Conservation (phyloP, 1,140 invertebrate species). For the Chironomus tepperi region DNA sequence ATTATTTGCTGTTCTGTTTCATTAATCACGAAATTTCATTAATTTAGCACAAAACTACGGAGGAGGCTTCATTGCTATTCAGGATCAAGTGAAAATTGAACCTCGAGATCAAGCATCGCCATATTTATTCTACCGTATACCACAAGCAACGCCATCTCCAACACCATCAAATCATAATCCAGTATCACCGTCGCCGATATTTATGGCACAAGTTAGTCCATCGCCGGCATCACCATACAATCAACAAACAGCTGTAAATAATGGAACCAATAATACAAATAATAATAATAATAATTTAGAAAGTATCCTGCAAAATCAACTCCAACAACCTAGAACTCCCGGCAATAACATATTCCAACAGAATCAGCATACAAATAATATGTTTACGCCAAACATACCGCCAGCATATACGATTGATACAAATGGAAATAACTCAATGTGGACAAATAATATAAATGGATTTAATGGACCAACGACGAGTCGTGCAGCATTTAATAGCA, state of each 20-base stretch:
- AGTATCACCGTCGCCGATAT: neutral
- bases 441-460: constrained; percentile 26
- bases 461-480: constrained; percentile 32
- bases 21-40: neutral
- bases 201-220: constrained; percentile 25
- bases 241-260: constrained; percentile 10
- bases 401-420: constrained; percentile 30
- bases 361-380: constrained; percentile 36
- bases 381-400: constrained; percentile 35
- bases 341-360: constrained; percentile 30
- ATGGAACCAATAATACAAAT: neutral
- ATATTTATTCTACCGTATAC: constrained; percentile 28
- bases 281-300: neutral
- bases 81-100: constrained; percentile 34
- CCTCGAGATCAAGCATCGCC: constrained; percentile 32
- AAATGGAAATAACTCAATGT: constrained; percentile 27
- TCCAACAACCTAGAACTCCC: neutral
- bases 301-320: neutral
- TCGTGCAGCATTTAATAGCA: constrained; percentile 29
- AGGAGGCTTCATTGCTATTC: constrained; percentile 3
- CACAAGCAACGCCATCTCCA: constrained; percentile 30
- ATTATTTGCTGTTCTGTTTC: neutral
- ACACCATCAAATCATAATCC: constrained; percentile 18
- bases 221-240: constrained; percentile 26
- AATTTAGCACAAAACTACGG: neutral